These are phyloP conservation scores for Nestor notabilis DNA, from an alignment of 2,113 vertebrate genomes.

Conservation along the genomic window DNA sequence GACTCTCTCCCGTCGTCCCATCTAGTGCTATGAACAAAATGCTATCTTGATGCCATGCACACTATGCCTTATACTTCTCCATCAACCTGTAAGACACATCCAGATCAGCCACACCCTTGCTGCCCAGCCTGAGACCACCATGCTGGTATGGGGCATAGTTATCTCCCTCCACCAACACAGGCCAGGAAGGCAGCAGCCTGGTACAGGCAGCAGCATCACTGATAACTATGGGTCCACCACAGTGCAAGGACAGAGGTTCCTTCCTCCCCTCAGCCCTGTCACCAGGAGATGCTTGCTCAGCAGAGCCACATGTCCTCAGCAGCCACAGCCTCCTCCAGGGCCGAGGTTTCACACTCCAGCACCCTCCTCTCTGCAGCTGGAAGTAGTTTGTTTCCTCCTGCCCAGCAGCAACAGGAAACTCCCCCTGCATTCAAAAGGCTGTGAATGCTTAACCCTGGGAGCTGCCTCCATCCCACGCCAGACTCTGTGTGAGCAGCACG, in stretches of 20 bases:
- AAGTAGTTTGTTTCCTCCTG: slow-evolving; percentile 50
- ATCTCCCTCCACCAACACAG: background rate
- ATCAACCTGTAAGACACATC: background rate
- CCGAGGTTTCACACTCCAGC: background rate
- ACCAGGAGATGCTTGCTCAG: background rate
- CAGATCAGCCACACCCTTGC: background rate
- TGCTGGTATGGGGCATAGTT: accelerated
- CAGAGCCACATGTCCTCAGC: background rate
- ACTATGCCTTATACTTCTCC: background rate
- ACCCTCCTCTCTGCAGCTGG: slow-evolving; percentile 42
- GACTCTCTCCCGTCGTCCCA: background rate
- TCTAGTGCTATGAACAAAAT: background rate
- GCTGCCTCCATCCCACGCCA: background rate
- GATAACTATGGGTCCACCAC: background rate
- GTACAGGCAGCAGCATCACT: background rate
- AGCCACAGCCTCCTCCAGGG: background rate
- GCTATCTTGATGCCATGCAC: background rate
- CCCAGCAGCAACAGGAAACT: slow-evolving; percentile 36
- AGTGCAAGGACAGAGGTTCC: background rate
- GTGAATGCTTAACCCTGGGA: background rate
- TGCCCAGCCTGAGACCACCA: background rate
- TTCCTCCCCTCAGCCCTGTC: background rate
- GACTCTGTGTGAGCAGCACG: accelerated
- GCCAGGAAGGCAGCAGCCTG: background rate
- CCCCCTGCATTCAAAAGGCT: background rate